Evolutionary conservation across 2,888 invertebrate species (phyloP).

Genomic region (Leptothorax acervorum): DNA sequence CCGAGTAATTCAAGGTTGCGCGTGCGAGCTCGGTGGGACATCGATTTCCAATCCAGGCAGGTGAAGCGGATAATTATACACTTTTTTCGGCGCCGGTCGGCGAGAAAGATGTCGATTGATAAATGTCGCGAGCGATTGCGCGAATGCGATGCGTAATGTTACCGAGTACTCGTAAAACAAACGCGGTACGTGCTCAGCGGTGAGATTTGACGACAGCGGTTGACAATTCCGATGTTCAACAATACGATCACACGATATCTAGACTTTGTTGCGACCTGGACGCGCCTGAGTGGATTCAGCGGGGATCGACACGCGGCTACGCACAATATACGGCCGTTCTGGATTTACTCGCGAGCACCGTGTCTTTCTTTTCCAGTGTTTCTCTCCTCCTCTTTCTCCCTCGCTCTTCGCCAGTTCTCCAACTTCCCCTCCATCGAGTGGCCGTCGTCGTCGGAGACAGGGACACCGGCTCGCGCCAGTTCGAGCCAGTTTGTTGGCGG

Average conservation of each 20-base stretch:
- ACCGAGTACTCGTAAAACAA: not conserved
- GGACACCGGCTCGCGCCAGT: slow-evolving; percentile 80
- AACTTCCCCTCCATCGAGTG: slow-evolving; percentile 48
- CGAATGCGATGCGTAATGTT: not conserved
- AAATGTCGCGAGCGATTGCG: not conserved
- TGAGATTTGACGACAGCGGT: not conserved
- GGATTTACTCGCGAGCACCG: slow-evolving; percentile 68
- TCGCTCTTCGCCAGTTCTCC: slow-evolving; percentile 30
- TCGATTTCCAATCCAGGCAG: not conserved
- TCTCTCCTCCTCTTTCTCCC: slow-evolving; percentile 54
- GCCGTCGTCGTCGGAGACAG: slow-evolving; percentile 67
- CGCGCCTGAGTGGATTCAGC: slow-evolving; percentile 22
- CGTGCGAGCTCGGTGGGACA: not conserved
- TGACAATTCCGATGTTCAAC: not conserved
- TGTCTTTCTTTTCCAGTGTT: slow-evolving; percentile 49
- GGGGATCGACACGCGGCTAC: slow-evolving; percentile 55
- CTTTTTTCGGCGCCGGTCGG: not conserved
- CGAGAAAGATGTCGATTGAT: not conserved
- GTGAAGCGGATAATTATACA: not conserved
- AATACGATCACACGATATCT: not conserved
- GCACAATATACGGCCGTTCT: slow-evolving; percentile 71
- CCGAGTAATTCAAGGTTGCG: slow-evolving; percentile 27
- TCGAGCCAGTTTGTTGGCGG: slow-evolving; percentile 79
- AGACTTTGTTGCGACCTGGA: not conserved
- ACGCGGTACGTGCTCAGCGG: not conserved